phyloP scores from a whole-genome alignment of 2,113 vertebrate genomes.

The Gallinago media region DNA sequence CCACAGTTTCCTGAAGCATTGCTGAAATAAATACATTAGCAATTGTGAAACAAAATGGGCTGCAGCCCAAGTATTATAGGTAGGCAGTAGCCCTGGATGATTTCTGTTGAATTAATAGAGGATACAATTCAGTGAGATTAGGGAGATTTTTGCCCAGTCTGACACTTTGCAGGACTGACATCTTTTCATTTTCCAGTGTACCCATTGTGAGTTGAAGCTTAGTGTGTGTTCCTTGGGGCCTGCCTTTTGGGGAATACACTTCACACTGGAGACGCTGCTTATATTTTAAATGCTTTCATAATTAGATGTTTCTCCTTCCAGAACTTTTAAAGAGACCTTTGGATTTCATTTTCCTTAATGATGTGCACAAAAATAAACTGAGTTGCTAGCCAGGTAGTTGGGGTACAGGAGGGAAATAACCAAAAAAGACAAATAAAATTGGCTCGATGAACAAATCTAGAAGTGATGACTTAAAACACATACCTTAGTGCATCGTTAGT shows the following conservation, averaged over 20 bases:
- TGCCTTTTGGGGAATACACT: not conserved
- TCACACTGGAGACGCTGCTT: not conserved
- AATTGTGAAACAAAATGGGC: not conserved
- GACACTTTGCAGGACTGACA: not conserved
- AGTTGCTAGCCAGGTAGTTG: not conserved
- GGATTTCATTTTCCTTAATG: constrained; percentile 21
- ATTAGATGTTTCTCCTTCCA: not conserved
- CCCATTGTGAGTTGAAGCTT: not conserved
- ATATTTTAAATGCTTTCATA: not conserved
- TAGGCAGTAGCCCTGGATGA: not conserved
- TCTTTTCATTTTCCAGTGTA: constrained; percentile 11
- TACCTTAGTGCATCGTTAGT: not conserved
- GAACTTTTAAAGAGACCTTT: not conserved
- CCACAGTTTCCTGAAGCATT: not conserved
- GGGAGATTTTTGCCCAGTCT: not conserved
- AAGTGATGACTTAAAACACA: not conserved
- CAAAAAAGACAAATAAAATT: not conserved
- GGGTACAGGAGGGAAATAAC: accelerated
- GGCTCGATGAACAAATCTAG: not conserved
- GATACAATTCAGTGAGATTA: not conserved
- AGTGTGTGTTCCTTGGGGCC: not conserved
- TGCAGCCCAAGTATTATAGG: not conserved
- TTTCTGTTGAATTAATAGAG: not conserved
- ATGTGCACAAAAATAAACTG: not conserved
- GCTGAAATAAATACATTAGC: not conserved